Evolutionary conservation across 1,140 invertebrate species (phyloP), one percentile per base, ranked within the genome.

Genomic region (Charaxes varanes): DNA sequence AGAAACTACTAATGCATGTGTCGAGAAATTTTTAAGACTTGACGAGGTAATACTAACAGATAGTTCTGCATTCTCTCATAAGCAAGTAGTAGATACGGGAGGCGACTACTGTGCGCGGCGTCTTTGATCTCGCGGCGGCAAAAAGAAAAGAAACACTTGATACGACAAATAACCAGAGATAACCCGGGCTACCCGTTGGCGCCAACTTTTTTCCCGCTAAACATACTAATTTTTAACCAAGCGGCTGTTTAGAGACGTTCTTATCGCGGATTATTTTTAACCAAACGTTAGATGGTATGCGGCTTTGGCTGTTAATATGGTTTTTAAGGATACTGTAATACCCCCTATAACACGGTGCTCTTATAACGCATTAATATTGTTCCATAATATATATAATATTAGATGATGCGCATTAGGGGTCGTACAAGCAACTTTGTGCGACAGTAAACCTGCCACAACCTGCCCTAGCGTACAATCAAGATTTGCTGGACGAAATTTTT

Each of bases 111-210:
- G 73, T 67, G 45, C 47, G 74, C 73, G 78, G 76, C 33, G 32
- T 26, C 61, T 83, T 80, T 83, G 71, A 80, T 36, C 55, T 53
- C 35, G 53, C 62, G 56, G 58, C 64, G 56, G 36, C 47, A 56
- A 54, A 67, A 64, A 52, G 40, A 59, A 65, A 67, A 53, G 55
- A 62, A 63, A 62, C 60, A 71, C 78, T 79, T 69, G 61, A 80
- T 78, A 73, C 64, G 69, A 82, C 69, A 82, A 80, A 80, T 80
- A 78, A 76, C 71, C 43, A 57, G 41, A 78, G 73, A 82, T 82
- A 80, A 71, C 66, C 26, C 41, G 35, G 36, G 52, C 50, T 54
- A 41, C 44, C 37, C 33, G 36, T 41, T 44, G 72, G 71, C 67
- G 69, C 64, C 63, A 58, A 44, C 50, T 68, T 76, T 68, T 73